phyloP scores from a whole-genome alignment of 1,140 invertebrate genomes.

The Drosophila malerkotliana region DNA sequence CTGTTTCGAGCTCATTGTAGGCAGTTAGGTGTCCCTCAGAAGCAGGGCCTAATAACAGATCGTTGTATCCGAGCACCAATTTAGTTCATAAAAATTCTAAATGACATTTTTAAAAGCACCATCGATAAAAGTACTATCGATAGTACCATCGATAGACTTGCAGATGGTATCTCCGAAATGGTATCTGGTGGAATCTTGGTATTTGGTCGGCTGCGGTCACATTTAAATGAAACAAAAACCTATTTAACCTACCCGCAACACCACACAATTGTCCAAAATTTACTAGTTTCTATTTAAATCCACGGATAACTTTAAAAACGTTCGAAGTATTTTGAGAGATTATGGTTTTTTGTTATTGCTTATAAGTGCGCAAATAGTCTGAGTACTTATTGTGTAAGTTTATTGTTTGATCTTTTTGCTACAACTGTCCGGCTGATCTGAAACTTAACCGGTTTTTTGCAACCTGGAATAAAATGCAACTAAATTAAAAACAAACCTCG shows the following conservation, averaged over 20 bases:
- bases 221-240: not conserved
- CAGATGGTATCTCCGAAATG: not conserved
- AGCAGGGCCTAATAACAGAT: not conserved
- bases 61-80: not conserved
- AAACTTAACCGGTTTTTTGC: conserved; percentile 32
- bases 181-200: too few species aligned
- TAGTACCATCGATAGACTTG: too few species aligned
- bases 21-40: not conserved
- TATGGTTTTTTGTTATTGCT: conserved; percentile 9
- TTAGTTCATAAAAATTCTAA: not conserved
- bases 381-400: conserved; percentile 18
- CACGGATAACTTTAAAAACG: not conserved
- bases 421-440: conserved; percentile 2
- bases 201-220: not conserved
- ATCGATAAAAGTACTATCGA: not conserved
- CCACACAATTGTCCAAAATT: not conserved
- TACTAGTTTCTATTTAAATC: not conserved
- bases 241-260: conserved; percentile 1
- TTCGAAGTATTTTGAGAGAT: not conserved
- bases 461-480: conserved; percentile 8
- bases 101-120: conserved; percentile 21
- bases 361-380: not conserved
- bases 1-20: conserved; percentile 4
- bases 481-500: not conserved
- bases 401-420: conserved; percentile 3